Percentiles rank a stretch among this genome's conserved stretches.
Conservation (phyloP, 2,113 vertebrate genomes). For the Syngnathus scovelli region DNA sequence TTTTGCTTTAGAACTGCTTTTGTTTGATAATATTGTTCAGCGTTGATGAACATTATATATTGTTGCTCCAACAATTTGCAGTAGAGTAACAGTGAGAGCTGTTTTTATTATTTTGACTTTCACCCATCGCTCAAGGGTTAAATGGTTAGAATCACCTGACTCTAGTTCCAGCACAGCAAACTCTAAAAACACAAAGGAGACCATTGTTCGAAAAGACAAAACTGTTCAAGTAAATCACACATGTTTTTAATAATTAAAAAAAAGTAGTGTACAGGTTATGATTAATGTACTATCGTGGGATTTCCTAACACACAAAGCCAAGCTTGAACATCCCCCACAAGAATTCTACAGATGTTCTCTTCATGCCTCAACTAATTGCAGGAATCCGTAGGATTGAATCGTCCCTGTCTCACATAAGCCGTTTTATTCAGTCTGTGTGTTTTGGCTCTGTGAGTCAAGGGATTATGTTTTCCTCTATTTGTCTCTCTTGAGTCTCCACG, state of each 20-base stretch:
- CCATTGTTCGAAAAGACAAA: too few relatives aligned
- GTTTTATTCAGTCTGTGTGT: conserved; percentile 18
- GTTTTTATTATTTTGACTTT: too few relatives aligned
- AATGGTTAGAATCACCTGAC: too few relatives aligned
- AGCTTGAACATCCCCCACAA: background rate
- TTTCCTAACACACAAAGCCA: background rate
- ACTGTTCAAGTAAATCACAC: too few relatives aligned
- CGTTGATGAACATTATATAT: too few relatives aligned
- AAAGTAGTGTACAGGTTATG: background rate
- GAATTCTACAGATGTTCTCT: conserved; percentile 5
- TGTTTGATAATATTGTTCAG: too few relatives aligned
- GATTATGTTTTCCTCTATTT: conserved; percentile 4
- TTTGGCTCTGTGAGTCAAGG: conserved; percentile 7
- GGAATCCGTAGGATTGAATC: conserved; percentile 14
- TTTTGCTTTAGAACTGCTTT: background rate
- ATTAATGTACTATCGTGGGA: background rate
- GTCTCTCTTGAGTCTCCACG: background rate
- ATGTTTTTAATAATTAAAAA: too few relatives aligned
- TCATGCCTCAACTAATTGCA: conserved; percentile 25
- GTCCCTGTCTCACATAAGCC: conserved; percentile 10
- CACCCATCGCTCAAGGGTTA: too few relatives aligned
- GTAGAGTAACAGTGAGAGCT: too few relatives aligned
- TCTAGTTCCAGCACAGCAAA: too few relatives aligned
- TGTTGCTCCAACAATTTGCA: too few relatives aligned
- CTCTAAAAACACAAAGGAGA: too few relatives aligned